Evolutionary conservation across 2,888 invertebrate genomes (phyloP).

Genomic region (Drosophila parthenogenetica): DNA sequence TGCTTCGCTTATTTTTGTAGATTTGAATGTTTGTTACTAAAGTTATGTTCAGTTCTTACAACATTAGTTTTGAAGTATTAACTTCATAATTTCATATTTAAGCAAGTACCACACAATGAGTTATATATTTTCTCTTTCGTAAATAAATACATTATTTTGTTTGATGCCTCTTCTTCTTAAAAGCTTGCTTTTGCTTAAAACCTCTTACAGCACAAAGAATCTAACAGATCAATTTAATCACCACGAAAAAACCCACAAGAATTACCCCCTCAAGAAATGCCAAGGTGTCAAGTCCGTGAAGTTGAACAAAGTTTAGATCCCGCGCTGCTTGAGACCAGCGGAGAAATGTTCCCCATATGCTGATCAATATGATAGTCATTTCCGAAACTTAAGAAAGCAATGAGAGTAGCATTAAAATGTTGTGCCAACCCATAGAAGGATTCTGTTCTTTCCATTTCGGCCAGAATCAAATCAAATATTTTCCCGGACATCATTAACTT

Average conservation of each 20-base stretch:
- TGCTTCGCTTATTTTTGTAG: no score
- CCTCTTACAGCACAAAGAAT: slow-evolving; percentile 14
- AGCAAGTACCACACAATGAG: no score
- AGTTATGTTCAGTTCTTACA: no score
- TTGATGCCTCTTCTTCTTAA: slow-evolving; percentile 45
- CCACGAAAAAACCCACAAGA: slow-evolving; percentile 1
- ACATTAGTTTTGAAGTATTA: no score
- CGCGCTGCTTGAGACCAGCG: slow-evolving; percentile 50
- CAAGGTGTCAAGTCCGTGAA: slow-evolving; percentile 74
- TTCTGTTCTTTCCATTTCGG: slow-evolving; percentile 80
- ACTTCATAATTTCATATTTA: no score
- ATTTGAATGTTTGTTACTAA: no score
- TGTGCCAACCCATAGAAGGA: slow-evolving; percentile 77
- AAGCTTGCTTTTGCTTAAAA: background rate
- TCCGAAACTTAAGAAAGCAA: slow-evolving; percentile 70
- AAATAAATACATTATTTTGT: slow-evolving; percentile 1
- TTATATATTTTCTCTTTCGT: no score
- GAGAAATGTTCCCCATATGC: slow-evolving; percentile 72
- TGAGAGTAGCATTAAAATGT: slow-evolving; percentile 72
- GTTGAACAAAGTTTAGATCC: slow-evolving; percentile 62
- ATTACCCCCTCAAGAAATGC: slow-evolving; percentile 58
- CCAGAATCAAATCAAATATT: slow-evolving; percentile 83
- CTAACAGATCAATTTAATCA: slow-evolving; percentile 6
- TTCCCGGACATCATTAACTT: slow-evolving; percentile 76
- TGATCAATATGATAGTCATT: slow-evolving; percentile 58